Base-by-base conservation (phyloP, 2,113 vertebrate species). In the Pogona vitticeps region DNA sequence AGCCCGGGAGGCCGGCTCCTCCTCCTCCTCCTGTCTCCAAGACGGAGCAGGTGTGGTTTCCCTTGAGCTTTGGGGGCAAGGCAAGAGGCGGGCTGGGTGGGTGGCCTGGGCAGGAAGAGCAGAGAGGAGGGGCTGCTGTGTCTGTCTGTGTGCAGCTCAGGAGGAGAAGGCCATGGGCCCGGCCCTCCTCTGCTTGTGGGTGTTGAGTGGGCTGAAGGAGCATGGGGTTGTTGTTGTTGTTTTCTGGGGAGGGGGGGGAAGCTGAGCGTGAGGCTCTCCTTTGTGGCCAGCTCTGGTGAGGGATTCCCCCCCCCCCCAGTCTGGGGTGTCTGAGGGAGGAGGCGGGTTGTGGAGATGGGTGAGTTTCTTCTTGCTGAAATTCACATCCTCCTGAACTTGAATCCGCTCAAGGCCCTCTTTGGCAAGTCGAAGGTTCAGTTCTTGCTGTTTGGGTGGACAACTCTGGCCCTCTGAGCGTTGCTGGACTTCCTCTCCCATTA, bases 1-100 rank as follows among this genome's bases (percentile, higher is more conserved):
- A 99, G 52, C 98, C 97, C 90, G 95, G 98, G 23, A 90, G 94
- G 82, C 88, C 94, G 81, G 91, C 85, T 31, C 79, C 85, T 58
- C 85, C 85, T 58, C 85, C 79, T 75, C 85, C 85, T 20, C 79
- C 85, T 2, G 79, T 82, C 21, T 76, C 85, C 85, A 87, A 87
- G 59, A 58, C 85, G 3, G 85, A 87, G 59, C 85, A 87, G 85
- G 85, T 87, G 46, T 0, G 79, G n/a, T 38, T 67, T 76, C 40
- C 2, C n/a, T 82, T 1, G n/a, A 38, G 40, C 26, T 52, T 52
- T 56, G 2, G 85, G 61, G 38, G 78, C 78, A 46, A 14, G 83
- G 83, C 42, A 28, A 15, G 63, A 18, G 1, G 8, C 18, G 75
- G 40, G 75, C 20, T 21, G 0, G 28, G 36, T 9, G 6, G 8